phyloP scores from a whole-genome alignment of 2,888 invertebrate species.

The Penaeus monodon region DNA sequence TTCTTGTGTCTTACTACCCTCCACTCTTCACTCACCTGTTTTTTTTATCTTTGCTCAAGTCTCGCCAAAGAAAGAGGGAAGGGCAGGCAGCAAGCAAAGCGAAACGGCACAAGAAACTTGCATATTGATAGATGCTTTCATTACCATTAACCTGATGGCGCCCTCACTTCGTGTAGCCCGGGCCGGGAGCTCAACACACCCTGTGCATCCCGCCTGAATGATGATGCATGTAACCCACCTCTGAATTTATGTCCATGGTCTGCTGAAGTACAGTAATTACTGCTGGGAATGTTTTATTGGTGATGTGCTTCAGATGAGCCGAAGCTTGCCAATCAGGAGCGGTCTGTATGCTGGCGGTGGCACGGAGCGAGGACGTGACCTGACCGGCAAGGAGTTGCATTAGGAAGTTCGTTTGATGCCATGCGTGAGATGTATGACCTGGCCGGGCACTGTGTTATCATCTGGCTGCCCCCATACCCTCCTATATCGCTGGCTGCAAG shows the following conservation, averaged over 20 bases:
- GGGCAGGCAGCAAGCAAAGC: too few species aligned
- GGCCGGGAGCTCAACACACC: not conserved
- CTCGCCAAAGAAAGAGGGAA: too few species aligned
- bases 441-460: not conserved
- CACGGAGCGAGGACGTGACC: constrained; percentile 28
- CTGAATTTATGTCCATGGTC: constrained; percentile 26
- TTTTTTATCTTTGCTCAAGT: too few species aligned
- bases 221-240: constrained; percentile 34
- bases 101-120: too few species aligned
- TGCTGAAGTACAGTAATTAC: constrained; percentile 45
- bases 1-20: too few species aligned
- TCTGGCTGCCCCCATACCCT: too few species aligned
- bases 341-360: constrained; percentile 44
- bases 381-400: constrained; percentile 28
- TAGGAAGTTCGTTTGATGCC: constrained; percentile 30
- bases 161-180: not conserved
- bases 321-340: constrained; percentile 43
- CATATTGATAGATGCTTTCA: too few species aligned
- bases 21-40: too few species aligned
- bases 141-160: too few species aligned
- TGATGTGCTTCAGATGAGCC: constrained; percentile 47
- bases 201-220: not conserved
- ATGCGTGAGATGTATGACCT: constrained; percentile 29
- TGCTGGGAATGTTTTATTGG: constrained; percentile 41
- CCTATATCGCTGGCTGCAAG: too few species aligned